phyloP scores from a whole-genome alignment of 2,113 vertebrate species.

The Oncorhynchus tshawytscha region DNA sequence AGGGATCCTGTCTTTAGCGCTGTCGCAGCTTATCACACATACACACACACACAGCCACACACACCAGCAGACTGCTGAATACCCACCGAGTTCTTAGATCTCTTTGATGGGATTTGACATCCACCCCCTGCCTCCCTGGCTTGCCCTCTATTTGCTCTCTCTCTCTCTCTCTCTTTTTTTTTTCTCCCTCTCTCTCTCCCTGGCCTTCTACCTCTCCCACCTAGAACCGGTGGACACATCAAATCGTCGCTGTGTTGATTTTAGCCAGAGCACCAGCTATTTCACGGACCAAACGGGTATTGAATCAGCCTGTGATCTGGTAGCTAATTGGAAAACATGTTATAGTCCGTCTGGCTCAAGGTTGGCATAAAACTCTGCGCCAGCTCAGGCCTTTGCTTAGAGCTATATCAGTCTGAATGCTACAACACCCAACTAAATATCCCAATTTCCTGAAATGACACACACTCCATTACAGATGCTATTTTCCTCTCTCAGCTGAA shows the following conservation, averaged over 20 bases:
- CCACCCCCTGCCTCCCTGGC: constrained; percentile 9
- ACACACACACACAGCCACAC: neutral
- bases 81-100: constrained; percentile 1
- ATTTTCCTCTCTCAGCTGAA: neutral
- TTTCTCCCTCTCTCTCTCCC: neutral
- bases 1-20: no score
- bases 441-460: neutral
- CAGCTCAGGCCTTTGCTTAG: constrained; percentile 21
- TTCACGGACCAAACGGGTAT: neutral
- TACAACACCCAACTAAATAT: neutral
- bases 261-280: no score
- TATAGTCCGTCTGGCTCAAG: neutral
- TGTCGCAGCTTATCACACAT: neutral
- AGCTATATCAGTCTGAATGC: constrained; percentile 39
- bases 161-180: neutral
- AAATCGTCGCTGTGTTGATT: neutral
- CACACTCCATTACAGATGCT: neutral
- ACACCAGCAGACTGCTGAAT: neutral
- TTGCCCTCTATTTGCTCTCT: neutral
- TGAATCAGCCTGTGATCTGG: neutral
- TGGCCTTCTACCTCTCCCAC: constrained; percentile 20
- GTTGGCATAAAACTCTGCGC: constrained; percentile 18
- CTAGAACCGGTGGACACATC: neutral
- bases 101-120: constrained; percentile 18
- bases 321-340: constrained; percentile 6